phyloP scores from a whole-genome alignment of 2,113 vertebrate species.

The Lanius ludovicianus region DNA sequence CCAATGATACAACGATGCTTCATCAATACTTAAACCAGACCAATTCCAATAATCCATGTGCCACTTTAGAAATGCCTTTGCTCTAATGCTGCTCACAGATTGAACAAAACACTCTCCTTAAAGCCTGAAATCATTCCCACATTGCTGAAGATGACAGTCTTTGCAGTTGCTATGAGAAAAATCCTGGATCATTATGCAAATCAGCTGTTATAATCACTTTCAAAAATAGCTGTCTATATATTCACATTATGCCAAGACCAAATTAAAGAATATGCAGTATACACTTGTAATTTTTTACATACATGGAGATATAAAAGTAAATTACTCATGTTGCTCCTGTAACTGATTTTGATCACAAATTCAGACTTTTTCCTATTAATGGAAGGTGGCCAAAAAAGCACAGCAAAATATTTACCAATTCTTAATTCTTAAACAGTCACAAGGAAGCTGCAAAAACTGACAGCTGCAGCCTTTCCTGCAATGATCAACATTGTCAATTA shows the following conservation, averaged over 20 bases:
- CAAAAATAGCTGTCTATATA: conserved; percentile 33
- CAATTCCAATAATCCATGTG: background rate
- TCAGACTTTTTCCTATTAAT: background rate
- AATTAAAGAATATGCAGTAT: conserved; percentile 4
- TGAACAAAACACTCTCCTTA: background rate
- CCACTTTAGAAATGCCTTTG: background rate
- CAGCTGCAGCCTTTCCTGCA: background rate
- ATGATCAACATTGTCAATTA: background rate
- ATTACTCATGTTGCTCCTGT: background rate
- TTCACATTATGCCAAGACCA: background rate
- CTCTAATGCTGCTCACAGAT: background rate
- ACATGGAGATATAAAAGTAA: background rate
- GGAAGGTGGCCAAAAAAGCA: background rate
- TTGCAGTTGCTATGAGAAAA: conserved; percentile 30
- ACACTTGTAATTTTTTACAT: background rate
- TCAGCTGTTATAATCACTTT: background rate
- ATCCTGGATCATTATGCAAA: conserved; percentile 33
- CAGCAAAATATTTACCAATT: background rate
- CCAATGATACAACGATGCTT: accelerated
- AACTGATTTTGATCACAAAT: background rate
- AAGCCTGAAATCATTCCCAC: conserved; percentile 17
- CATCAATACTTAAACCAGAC: accelerated
- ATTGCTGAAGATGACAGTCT: background rate
- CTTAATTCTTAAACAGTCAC: background rate
- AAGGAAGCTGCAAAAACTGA: background rate